A percentile compares a stretch with the other conserved stretches of the same genome.
Conservation (phyloP, 2,888 invertebrate genomes). For the Aelia acuminata region DNA sequence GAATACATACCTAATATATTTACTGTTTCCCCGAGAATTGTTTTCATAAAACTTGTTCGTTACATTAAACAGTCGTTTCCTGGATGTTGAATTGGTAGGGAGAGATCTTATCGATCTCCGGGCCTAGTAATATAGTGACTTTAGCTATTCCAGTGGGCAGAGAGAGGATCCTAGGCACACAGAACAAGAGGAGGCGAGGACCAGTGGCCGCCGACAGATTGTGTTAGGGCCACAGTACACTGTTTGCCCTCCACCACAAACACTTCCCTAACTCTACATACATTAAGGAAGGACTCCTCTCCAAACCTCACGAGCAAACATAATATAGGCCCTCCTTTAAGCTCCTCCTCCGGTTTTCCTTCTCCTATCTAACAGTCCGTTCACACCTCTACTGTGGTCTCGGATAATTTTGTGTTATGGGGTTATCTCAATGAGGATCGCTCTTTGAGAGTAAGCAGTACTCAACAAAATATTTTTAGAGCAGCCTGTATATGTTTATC, state of each 20-base stretch:
- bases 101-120: neutral
- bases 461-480: neutral
- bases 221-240: constrained; percentile 11
- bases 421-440: neutral
- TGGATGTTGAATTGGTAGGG: neutral
- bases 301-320: constrained; percentile 42
- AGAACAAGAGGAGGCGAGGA: constrained; percentile 14
- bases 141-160: neutral
- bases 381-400: neutral
- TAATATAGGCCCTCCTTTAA: constrained; percentile 14
- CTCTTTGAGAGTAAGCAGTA: neutral
- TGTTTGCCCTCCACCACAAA: constrained; percentile 28
- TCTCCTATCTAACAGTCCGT: neutral
- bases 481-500: too few species aligned
- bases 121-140: constrained; percentile 2
- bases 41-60: neutral
- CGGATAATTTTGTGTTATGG: neutral
- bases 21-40: neutral
- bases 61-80: neutral
- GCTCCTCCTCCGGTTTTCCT: constrained; percentile 36
- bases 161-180: neutral
- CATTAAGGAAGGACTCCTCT: constrained; percentile 46
- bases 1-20: too few species aligned
- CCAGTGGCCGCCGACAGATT: neutral
- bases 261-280: constrained; percentile 37